Evolutionary conservation across 2,113 vertebrate species (phyloP), one percentile per base, ranked within the genome.

Genomic region (Coregonus clupeaformis): DNA sequence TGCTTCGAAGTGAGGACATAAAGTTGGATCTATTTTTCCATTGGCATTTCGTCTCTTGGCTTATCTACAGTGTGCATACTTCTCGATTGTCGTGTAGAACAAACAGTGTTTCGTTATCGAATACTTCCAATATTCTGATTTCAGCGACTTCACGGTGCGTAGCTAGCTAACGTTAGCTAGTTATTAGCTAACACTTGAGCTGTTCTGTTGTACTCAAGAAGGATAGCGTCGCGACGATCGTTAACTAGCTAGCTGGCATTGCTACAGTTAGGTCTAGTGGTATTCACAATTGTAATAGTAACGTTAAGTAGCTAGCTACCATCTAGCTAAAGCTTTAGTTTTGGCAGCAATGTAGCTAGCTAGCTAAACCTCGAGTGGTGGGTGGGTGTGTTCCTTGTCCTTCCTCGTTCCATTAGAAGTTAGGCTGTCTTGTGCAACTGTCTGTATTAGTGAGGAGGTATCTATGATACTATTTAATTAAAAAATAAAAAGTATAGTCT

Each of bases 11-110:
- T 73, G 72, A 66, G 71, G 70, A 71, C 32, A 45, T 66, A 85
- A 80, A 91, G 89, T 91, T 90, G 68, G 77, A 87, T 75, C 12
- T 75, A 76, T 89, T 30, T 55, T 52, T 60, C 27, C 5, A 24
- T 89, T 88, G 83, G 88, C 77, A 77, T 65, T 68, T 14, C 16
- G 73, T 76, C 29, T 74, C 30, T 18, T 30, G 32, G 67, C 27
- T 65, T 68, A 27, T 70, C 3, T 68, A 45, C 60, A 49, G 9
- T 67, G 36, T 64, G 3, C 6, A 7, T 29, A 74, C 69, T 75
- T 22, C 24, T 67, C 55, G 1, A 59, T 68, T 32, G 76, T 42
- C 72, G 4, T 60, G 27, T 45, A 82, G 77, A 63, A 27, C 63
- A 29, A 4, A 27, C 57, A 20, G 25, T 25, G 11, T 55, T 55